Base-by-base conservation (phyloP, 2,888 invertebrate genomes). In the Lymantria dispar region DNA sequence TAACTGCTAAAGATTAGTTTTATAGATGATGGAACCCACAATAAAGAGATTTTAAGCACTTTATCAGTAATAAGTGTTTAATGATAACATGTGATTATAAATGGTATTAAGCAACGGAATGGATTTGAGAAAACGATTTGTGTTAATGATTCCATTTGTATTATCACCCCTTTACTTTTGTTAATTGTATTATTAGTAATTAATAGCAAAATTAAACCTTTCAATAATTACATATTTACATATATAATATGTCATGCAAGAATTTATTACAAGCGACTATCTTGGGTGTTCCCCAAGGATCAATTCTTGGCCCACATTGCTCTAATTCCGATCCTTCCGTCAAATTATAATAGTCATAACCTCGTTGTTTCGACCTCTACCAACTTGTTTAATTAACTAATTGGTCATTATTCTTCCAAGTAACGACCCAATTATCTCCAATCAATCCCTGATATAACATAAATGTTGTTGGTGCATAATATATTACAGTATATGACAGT, bases 341-440 rank as follows among this genome's bases (percentile, higher is more conserved):
- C 76, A 76, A 70, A 70, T 65, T 70, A 72, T 73, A 71, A 69
- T 66, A 62, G 66, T 72, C 68, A 66, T 71, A 74, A 72, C 74
- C 71, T 65, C 59, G 75, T 77, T 74, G 72, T 71, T 72, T 59
- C 72, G 66, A 77, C 74, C 72, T 79, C 69, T 70, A 68, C 72
- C 73, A 67, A 73, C 70, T 74, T 79, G 75, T 74, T 84, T 82
- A 85, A 86, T 87, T 82, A 80, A 80, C 83, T 85, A 87, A 89
- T 86, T 87, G 88, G 78, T 80, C 79, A 86, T 86, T 82, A 84
- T 80, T 85, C 80, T 78, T 82, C 79, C 72, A 78, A 72, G 72
- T 83, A 83, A 87, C 83, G 79, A 80, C 72, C 83, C 87, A 85
- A 87, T 88, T 87, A 85, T 78, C 75, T 78, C 79, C 85, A 87